Base-by-base conservation (phyloP, 2,797 vertebrate genomes). In the Anas acuta region DNA sequence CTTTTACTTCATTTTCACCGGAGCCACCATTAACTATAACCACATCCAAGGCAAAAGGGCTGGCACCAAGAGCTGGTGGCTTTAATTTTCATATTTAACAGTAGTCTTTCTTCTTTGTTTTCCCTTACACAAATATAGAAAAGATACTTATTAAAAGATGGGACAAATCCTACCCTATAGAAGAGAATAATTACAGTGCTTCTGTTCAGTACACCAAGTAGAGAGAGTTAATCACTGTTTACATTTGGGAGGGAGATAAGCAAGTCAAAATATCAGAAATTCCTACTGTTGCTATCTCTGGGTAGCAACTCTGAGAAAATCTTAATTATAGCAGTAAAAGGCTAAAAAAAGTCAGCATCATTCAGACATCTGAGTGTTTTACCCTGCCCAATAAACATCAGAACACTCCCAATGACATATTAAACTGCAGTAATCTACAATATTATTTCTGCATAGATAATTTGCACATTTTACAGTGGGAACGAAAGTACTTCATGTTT, bases 111-210 rank as follows among this genome's bases (percentile, higher is more conserved):
- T 47, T 16, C 85, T 90, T 82, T 66, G 84, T 84, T 95, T 80
- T 56, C 62, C 74, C 78, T 58, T 49, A 72, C 47, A 76, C 41
- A 72, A 60, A 74, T 2, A 87, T 35, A 74, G 25, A 88, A 90
- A 86, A 73, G 67, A 83, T 35, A 45, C 57, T 91, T 54, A 62
- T 21, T 87, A 91, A 76, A 90, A 70, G 47, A 91, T 15, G 57
- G 71, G 80, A 53, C 71, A 87, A 85, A 64, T 37, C 61, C 83
- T 82, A 89, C 72, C 86, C 87, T 79, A 51, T 73, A 67, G 79
- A 95, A 95, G 85, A 84, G 76, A 76, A 74, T 96, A 97, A 97
- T 97, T 97, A 94, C 65, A 96, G 92, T 47, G 76, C 76, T 93
- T 60, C 77, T 57, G 84, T 73, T 94, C 69, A 92, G 77, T 7